Evolutionary conservation across 2,888 invertebrate species (phyloP), one percentile per base, ranked within the genome.

Genomic region (Theretra japonica): DNA sequence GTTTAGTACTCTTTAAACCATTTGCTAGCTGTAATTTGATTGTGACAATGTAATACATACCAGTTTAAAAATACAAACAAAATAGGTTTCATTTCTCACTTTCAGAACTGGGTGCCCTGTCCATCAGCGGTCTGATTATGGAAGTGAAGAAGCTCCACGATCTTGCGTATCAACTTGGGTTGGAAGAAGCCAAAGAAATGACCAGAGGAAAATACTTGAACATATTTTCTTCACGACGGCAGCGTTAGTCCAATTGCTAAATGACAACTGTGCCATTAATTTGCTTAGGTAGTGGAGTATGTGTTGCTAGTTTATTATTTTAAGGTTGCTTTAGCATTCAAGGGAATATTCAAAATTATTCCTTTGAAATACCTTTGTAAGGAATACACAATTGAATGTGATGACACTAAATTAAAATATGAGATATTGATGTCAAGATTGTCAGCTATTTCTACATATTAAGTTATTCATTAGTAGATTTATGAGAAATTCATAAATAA

Each of bases 121-220:
- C 98, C 11, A 96, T 97, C 71, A 96, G 97, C 75, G 97, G 97
- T 76, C 94, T 99, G 41, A 97, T 99, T 80, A 96, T 98, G 82
- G 99, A 99, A 95, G 98, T 99, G 0, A 97, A 98, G 88, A 97
- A 98, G 84, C 95, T 99, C 21, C 99, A 99, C 86, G 99, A 99
- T 86, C 95, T 97, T 74, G 98, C 99, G 0, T 99, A 99, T 89
- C 98, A 98, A 84, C 94, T 99, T 48, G 99, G 99, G 4, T 94
- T 98, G 21, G 98, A 99, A 86, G 99, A 99, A 93, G 97, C 98
- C 0, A 98, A 98, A 88, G 99, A 99, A 95, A 98, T 99, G 97
- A 99, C 99, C 0, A 95, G 99, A 80, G 99, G 99, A 58, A 98
- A 98, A 93, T 98, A 98, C 90, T 95, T 99, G 76, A 98, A 98